phyloP scores from a whole-genome alignment of 1,140 invertebrate species.

The Pygmarrhopalites habei region DNA sequence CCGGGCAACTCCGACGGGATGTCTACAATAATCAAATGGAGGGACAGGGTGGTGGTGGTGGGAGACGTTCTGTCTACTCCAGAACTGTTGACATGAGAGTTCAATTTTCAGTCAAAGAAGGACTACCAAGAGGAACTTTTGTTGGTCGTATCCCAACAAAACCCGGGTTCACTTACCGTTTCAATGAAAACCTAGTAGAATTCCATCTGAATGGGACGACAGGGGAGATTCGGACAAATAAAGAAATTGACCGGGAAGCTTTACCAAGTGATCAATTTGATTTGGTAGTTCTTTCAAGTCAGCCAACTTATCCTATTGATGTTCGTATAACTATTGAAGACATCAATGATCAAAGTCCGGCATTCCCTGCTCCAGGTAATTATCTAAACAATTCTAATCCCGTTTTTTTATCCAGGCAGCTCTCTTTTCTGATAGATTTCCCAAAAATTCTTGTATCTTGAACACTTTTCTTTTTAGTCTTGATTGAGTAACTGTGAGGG shows the following conservation, averaged over 20 bases:
- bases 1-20: conserved; percentile 39
- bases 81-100: conserved; percentile 76
- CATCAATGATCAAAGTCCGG: conserved; percentile 81
- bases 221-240: conserved; percentile 73
- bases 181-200: conserved; percentile 79
- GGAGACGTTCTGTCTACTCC: conserved; percentile 63
- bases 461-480: too few relatives aligned
- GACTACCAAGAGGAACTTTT: conserved; percentile 67
- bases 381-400: too few relatives aligned
- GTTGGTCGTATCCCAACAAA: conserved; percentile 79
- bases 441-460: too few relatives aligned
- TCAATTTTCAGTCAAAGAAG: conserved; percentile 74
- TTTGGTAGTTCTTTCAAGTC: conserved; percentile 79
- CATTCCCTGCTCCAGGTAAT: conserved; percentile 86
- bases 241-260: conserved; percentile 71
- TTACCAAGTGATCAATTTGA: conserved; percentile 71
- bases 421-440: too few relatives aligned
- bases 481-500: too few relatives aligned
- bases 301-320: conserved; percentile 87
- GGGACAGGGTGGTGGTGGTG: conserved; percentile 4
- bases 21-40: conserved; percentile 1
- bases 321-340: conserved; percentile 77
- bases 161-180: conserved; percentile 78
- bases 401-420: too few relatives aligned
- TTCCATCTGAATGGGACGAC: conserved; percentile 70